Base-by-base conservation (phyloP, 2,797 vertebrate genomes). In the Oryzias sinensis region DNA sequence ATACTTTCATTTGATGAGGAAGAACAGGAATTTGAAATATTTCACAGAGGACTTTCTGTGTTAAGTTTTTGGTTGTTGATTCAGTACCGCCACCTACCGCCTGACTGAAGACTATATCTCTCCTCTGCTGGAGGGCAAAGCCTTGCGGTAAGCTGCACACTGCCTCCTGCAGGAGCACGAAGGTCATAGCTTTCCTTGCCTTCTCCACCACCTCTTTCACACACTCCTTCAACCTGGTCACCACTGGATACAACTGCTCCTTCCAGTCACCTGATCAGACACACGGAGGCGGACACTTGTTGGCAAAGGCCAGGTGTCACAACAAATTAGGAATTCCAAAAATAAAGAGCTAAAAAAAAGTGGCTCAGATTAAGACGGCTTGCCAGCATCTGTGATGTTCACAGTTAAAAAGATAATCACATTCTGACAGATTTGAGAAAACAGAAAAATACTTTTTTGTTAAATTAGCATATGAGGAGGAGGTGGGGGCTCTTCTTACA, bases 81-180 rank as follows among this genome's bases (percentile, higher is more conserved):
- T n/a, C n/a, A 53, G 53, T 52, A 57, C 53, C 45, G 53, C 62
- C 59, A 92, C 95, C 76, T 93, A 98, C 97, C 67, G 96, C 97
- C 91, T 98, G 97, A 82, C 96, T 98, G 83, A 98, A 98, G 86
- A 99, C 95, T 1, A 96, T 78, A 18, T 99, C 97, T 79, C 96
- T 92, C 69, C 97, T 93, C 54, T 97, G 92, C 0, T 95, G 96
- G 47, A 99, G 93, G 83, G 92, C 86, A 76, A 97, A 88, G 54
- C 94, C 95, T 67, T 97, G 96, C n/a, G 95, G 94, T 70, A 96
- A 87, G 72, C 94, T 95, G 81, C 94, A 97, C 0, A 93, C 95
- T 0, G 96, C 94, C 49, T 99, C 97, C 85, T 99, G 97, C 42
- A 99, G 93, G 52, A 99, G 92, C 66, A 99, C 94, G 59, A 99